These are phyloP conservation scores for Tineola bisselliella DNA, from an alignment of 2,888 invertebrate genomes.

Conservation along the genomic window DNA sequence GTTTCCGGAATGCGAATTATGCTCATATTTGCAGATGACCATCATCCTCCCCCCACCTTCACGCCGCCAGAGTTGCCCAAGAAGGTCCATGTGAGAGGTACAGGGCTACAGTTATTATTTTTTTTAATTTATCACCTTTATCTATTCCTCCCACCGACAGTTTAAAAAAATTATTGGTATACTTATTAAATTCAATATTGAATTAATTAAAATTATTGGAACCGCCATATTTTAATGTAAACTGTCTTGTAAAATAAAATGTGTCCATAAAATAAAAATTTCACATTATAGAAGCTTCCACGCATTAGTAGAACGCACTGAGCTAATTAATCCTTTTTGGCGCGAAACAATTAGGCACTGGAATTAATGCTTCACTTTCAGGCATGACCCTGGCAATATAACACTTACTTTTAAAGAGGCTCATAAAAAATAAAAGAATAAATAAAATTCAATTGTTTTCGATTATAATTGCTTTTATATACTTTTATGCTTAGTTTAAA, in stretches of 20 bases:
- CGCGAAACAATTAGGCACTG: not conserved
- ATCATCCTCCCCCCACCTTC: conserved; percentile 97
- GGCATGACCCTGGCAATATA: conserved; percentile 4
- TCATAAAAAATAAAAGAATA: not conserved
- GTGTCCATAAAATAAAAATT: conserved; percentile 17
- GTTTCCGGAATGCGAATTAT: conserved; percentile 70
- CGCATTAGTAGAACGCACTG: conserved; percentile 61
- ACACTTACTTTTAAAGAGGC: too few species aligned
- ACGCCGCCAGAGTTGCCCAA: conserved; percentile 99
- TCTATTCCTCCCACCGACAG: conserved; percentile 21
- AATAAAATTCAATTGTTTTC: not conserved
- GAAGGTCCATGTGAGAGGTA: conserved; percentile 97
- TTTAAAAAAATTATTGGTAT: not conserved
- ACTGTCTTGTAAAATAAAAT: too few species aligned
- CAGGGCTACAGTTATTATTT: conserved; percentile 57
- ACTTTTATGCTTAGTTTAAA: not conserved
- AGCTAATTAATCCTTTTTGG: not conserved
- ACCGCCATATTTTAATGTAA: too few species aligned
- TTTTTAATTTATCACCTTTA: conserved; percentile 44
- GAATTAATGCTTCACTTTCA: not conserved
- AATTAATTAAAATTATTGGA: too few species aligned
- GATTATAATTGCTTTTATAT: not conserved
- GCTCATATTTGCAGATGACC: conserved; percentile 93
- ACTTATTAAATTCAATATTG: too few species aligned
- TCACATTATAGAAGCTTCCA: conserved; percentile 56